Evolutionary conservation across 2,797 vertebrate species (phyloP).

Genomic region (Dicrostonyx torquatus): DNA sequence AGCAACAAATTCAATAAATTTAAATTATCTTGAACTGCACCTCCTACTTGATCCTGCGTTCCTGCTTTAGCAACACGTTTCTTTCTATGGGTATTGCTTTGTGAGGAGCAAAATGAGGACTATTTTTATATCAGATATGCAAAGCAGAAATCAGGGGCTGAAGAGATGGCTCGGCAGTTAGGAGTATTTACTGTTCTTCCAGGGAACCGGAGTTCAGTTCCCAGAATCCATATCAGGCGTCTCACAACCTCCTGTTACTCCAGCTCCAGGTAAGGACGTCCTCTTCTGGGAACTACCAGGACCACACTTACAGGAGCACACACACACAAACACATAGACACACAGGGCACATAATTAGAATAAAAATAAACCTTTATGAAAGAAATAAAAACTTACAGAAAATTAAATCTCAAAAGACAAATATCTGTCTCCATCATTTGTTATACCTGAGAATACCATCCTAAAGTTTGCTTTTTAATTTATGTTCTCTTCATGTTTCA

Average conservation of each 20-base stretch:
- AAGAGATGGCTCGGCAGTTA: background rate
- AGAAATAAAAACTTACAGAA: background rate
- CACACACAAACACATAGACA: background rate
- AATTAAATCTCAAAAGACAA: slow-evolving; percentile 31
- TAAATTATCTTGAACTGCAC: slow-evolving; percentile 12
- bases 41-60: background rate
- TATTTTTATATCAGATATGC: slow-evolving; percentile 54
- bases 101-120: slow-evolving; percentile 44
- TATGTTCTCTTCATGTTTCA: background rate
- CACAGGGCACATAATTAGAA: background rate
- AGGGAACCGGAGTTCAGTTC: background rate
- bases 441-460: background rate
- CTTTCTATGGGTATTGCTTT: background rate
- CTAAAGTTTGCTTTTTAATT: background rate
- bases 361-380: slow-evolving; percentile 6
- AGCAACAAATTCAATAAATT: background rate
- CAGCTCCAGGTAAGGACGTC: background rate
- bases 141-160: background rate
- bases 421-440: slow-evolving; percentile 15
- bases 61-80: slow-evolving; percentile 9
- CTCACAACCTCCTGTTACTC: background rate
- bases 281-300: background rate
- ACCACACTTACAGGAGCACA: background rate
- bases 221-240: background rate
- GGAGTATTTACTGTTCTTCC: background rate